phyloP scores from a whole-genome alignment of 2,113 vertebrate genomes.

The Bothrops jararaca region DNA sequence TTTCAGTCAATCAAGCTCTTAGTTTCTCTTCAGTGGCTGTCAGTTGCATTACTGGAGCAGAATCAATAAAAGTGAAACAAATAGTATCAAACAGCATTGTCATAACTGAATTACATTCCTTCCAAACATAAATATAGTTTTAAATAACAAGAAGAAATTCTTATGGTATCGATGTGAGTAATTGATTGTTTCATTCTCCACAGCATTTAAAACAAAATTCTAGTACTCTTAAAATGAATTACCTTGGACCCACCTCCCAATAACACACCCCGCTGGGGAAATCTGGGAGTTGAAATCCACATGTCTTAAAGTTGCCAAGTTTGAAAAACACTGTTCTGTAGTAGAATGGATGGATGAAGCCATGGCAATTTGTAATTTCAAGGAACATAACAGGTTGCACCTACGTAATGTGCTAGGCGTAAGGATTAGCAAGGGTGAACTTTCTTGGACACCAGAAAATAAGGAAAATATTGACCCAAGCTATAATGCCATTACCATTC shows the following conservation, averaged over 20 bases:
- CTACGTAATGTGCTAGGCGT: background rate
- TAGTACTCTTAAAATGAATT: no score
- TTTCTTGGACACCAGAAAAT: background rate
- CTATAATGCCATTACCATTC: background rate
- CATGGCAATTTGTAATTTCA: background rate
- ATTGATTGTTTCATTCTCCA: background rate
- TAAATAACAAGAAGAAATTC: background rate
- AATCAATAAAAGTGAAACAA: background rate
- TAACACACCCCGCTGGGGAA: background rate
- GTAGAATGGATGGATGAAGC: background rate
- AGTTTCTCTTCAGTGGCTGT: background rate
- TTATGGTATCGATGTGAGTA: background rate
- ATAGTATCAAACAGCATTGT: background rate
- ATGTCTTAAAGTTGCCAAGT: background rate
- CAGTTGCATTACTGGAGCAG: background rate
- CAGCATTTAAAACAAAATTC: background rate
- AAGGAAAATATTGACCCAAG: background rate
- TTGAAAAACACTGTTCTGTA: background rate
- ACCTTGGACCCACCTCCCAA: background rate
- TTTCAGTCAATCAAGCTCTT: background rate
- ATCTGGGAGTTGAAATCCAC: background rate
- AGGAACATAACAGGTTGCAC: background rate
- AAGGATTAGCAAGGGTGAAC: background rate
- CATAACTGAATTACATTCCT: background rate
- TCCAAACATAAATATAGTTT: background rate